Conservation (phyloP, 2,113 vertebrate species). For the Suricata suricatta region DNA sequence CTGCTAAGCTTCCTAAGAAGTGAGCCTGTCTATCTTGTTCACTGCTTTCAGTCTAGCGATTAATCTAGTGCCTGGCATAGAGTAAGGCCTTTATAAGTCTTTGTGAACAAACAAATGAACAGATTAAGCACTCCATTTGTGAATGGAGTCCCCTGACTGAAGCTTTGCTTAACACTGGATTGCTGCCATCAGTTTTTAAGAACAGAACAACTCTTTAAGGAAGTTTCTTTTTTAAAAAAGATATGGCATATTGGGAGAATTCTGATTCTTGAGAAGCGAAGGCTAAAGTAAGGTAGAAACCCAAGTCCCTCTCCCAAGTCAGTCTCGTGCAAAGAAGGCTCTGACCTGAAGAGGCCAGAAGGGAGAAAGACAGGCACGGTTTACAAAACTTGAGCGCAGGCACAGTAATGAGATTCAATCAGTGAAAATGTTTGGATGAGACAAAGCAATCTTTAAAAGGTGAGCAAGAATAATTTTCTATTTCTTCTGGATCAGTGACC, state of each 20-base stretch:
- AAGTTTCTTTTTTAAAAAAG: constrained; percentile 17
- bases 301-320: constrained; percentile 64
- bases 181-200: constrained; percentile 6
- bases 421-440: constrained; percentile 45
- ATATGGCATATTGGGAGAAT: neutral
- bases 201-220: neutral
- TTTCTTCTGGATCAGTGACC: constrained; percentile 51
- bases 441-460: constrained; percentile 54
- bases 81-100: neutral
- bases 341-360: constrained; percentile 55
- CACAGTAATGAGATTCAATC: constrained; percentile 52
- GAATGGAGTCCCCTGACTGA: neutral
- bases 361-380: constrained; percentile 46
- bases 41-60: neutral
- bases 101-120: neutral
- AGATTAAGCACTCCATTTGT: constrained; percentile 12
- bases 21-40: neutral
- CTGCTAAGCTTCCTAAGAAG: constrained; percentile 11
- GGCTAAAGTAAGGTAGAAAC: constrained; percentile 9
- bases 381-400: constrained; percentile 44
- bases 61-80: neutral
- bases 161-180: neutral
- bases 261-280: neutral
- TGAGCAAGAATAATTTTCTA: constrained; percentile 44
- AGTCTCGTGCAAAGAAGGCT: constrained; percentile 21